Conservation (phyloP, 2,113 vertebrate genomes). For the Phalacrocorax pelagicus region DNA sequence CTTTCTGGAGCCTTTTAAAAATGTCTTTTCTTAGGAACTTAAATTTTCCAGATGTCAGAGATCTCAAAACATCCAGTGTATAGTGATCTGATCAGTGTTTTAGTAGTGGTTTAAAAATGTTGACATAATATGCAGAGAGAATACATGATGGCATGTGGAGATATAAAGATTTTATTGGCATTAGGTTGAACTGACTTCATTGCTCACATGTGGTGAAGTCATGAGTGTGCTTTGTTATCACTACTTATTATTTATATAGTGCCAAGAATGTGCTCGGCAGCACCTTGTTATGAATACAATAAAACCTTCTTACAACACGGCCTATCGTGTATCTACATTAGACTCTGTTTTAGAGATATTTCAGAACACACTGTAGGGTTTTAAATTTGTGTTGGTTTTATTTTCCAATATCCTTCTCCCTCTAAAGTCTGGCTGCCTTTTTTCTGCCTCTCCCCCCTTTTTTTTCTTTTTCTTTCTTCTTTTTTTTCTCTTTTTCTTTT, state of each 20-base stretch:
- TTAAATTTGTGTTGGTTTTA: not conserved
- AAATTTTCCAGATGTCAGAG: not conserved
- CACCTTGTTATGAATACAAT: not conserved
- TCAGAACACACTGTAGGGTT: not conserved
- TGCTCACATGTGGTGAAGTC: not conserved
- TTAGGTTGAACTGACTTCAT: not conserved
- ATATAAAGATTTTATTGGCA: not conserved
- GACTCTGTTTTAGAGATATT: not conserved
- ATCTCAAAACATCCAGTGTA: not conserved
- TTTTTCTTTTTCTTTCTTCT: no score
- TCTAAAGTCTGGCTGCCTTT: not conserved
- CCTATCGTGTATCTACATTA: not conserved
- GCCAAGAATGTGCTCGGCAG: not conserved
- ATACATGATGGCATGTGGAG: not conserved
- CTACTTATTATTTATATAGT: slow-evolving; percentile 2
- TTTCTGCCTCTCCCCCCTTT: not conserved
- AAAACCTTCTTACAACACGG: not conserved
- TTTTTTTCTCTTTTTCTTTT: rapidly evolving
- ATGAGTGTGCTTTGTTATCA: not conserved
- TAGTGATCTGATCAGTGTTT: not conserved
- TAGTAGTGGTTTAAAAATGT: not conserved
- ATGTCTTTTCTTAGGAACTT: not conserved
- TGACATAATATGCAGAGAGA: not conserved
- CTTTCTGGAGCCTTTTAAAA: not conserved
- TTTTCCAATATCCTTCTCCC: not conserved